These are phyloP conservation scores for Siderastrea siderea DNA, from an alignment of 92 coral and sea anemone species.

Conservation along the genomic window DNA sequence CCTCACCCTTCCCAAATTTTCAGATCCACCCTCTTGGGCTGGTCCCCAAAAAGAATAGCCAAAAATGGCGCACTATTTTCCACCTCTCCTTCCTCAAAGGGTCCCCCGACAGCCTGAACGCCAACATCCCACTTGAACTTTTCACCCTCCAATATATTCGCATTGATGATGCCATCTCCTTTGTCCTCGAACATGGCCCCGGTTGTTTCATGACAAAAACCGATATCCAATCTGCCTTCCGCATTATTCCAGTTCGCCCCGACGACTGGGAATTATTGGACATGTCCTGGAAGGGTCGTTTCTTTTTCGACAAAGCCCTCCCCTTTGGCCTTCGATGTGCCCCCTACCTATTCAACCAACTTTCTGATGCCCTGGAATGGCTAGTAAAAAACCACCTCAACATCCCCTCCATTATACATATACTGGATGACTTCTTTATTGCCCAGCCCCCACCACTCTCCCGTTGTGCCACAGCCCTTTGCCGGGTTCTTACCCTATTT, in stretches of 20 bases:
- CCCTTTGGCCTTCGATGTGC: constrained; percentile 18
- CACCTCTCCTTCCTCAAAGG: constrained; percentile 41
- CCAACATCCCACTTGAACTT: background rate
- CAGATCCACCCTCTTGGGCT: constrained; percentile 32
- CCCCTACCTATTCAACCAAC: background rate
- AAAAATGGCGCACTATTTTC: constrained; percentile 14
- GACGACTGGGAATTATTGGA: background rate
- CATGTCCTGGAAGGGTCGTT: background rate
- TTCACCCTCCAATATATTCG: background rate
- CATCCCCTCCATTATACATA: background rate
- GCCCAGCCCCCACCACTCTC: constrained; percentile 51
- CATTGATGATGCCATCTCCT: background rate
- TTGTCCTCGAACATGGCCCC: background rate
- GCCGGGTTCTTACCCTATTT: constrained; percentile 15
- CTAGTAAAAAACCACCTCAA: background rate
- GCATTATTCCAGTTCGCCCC: background rate
- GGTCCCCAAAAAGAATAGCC: constrained; percentile 25
- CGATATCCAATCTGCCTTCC: constrained; percentile 58
- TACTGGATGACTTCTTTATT: constrained; percentile 42
- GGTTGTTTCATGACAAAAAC: constrained; percentile 66
- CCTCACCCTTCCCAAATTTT: constrained; percentile 27
- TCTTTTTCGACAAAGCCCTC: background rate
- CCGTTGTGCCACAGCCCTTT: constrained; percentile 8
- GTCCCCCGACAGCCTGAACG: background rate
- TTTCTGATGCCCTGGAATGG: constrained; percentile 27